A percentile compares a stretch with the other conserved stretches of the same genome.
Conservation (phyloP, 2,888 invertebrate species). For the Melanchra persicariae region DNA sequence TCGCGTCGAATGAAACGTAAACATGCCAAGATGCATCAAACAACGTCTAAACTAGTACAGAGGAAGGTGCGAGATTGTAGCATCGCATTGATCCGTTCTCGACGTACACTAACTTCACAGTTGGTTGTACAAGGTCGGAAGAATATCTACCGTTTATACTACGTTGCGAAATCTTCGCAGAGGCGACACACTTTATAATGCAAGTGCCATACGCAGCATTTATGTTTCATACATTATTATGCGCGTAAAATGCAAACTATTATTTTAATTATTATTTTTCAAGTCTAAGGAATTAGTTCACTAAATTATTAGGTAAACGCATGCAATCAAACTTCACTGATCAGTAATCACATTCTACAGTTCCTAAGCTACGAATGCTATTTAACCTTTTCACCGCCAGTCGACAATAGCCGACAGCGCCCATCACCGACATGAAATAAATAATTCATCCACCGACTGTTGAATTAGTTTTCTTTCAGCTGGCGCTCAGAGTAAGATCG, state of each 20-base stretch:
- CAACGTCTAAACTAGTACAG: slow-evolving; percentile 39
- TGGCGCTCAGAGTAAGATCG: slow-evolving; percentile 53
- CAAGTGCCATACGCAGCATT: slow-evolving; percentile 30
- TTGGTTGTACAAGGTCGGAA: slow-evolving; percentile 55
- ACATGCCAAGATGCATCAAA: slow-evolving; percentile 63
- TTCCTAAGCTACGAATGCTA: slow-evolving; percentile 39
- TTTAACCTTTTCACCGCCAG: slow-evolving; percentile 62
- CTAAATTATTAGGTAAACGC: slow-evolving; percentile 49
- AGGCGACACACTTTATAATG: slow-evolving; percentile 41
- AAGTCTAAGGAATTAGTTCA: slow-evolving; percentile 52
- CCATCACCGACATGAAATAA: slow-evolving; percentile 56
- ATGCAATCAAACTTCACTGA: slow-evolving; percentile 57
- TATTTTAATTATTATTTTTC: slow-evolving; percentile 17
- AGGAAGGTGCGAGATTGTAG: slow-evolving; percentile 48
- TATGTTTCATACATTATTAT: slow-evolving; percentile 38
- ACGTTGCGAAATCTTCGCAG: slow-evolving; percentile 50
- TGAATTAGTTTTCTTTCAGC: slow-evolving; percentile 34
- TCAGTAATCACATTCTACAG: slow-evolving; percentile 48
- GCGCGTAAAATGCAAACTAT: slow-evolving; percentile 23
- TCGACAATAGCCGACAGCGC: slow-evolving; percentile 63
- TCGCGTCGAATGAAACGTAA: slow-evolving; percentile 37
- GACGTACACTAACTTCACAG: slow-evolving; percentile 39
- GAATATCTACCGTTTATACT: slow-evolving; percentile 43
- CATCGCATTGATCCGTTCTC: slow-evolving; percentile 36
- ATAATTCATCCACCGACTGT: slow-evolving; percentile 45